Evolutionary conservation across 1,140 invertebrate genomes (phyloP).

Genomic region (Drosophila kikkawai): DNA sequence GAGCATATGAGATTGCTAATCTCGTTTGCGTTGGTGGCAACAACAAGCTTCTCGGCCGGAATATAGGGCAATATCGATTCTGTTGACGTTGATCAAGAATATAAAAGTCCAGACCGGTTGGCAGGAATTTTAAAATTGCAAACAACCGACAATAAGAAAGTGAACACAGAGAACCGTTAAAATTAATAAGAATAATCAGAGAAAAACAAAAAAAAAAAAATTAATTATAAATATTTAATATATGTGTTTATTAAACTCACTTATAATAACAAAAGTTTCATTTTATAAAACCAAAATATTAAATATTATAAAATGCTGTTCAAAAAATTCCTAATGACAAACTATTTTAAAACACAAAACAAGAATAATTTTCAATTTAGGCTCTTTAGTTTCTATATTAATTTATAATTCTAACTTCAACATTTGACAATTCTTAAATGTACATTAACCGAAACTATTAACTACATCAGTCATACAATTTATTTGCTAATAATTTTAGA

Average conservation of each 20-base stretch:
- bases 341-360: background rate
- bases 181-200: background rate
- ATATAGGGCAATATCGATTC: slow-evolving; percentile 5
- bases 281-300: background rate
- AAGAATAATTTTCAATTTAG: background rate
- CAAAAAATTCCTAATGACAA: background rate
- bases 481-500: slow-evolving; percentile 1
- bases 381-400: background rate
- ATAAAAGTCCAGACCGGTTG: background rate
- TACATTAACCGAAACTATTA: background rate
- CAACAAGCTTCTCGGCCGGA: background rate
- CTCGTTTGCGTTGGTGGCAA: slow-evolving; percentile 13
- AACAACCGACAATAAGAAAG: background rate
- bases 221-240: background rate
- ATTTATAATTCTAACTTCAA: background rate
- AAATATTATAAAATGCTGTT: background rate
- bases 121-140: background rate
- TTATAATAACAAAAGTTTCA: background rate
- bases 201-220: background rate
- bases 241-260: background rate
- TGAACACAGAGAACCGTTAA: background rate
- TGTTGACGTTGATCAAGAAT: slow-evolving; percentile 4
- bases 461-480: background rate
- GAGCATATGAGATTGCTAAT: slow-evolving; percentile 3
- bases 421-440: background rate